Conservation (phyloP, 92 coral and sea anemone species). For the Ricordea florida region DNA sequence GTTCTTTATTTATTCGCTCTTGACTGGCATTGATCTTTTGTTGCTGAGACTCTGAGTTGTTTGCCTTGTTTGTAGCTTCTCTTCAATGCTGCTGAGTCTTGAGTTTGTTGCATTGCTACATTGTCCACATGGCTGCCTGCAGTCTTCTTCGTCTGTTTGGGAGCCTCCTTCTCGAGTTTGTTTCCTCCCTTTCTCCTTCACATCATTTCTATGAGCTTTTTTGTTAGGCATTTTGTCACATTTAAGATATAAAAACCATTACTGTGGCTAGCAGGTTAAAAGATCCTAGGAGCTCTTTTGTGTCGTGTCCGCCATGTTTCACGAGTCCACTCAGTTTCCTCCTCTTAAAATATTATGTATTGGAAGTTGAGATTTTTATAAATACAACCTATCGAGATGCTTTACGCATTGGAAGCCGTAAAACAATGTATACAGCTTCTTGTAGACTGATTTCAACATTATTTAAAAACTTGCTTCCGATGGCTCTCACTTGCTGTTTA, state of each 20-base stretch:
- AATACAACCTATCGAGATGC: no score
- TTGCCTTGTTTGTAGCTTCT: background rate
- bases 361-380: no score
- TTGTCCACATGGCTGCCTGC: background rate
- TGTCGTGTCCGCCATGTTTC: no score
- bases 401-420: no score
- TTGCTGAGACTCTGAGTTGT: background rate
- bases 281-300: no score
- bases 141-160: conserved; percentile 7
- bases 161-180: background rate
- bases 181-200: background rate
- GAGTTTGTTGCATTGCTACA: background rate
- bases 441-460: no score
- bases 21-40: background rate
- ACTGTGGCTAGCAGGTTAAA: background rate
- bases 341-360: no score
- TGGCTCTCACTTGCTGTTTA: no score
- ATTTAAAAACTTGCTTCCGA: no score
- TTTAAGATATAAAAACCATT: background rate
- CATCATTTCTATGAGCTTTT: background rate
- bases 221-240: background rate
- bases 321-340: no score
- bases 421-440: no score
- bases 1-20: background rate
- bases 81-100: background rate